A percentile compares a stretch with the other conserved stretches of the same genome.
Conservation (phyloP, 2,888 invertebrate species). For the Yponomeuta malinellus region DNA sequence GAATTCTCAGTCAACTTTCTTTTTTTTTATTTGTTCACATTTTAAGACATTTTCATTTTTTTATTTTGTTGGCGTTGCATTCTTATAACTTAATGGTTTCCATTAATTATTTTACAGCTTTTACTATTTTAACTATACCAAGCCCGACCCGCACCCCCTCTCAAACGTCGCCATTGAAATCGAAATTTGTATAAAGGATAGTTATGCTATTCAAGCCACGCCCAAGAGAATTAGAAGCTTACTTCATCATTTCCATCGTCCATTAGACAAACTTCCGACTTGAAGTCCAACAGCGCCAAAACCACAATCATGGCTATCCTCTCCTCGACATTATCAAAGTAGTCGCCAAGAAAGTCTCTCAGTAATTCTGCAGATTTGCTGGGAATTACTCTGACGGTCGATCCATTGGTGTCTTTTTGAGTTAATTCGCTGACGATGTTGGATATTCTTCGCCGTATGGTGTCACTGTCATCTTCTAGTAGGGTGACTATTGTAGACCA, state of each 20-base stretch:
- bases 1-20: not conserved
- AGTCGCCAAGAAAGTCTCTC: conserved; percentile 20
- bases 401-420: not conserved
- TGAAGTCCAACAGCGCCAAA: conserved; percentile 51
- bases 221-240: not conserved
- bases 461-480: conserved; percentile 71
- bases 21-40: too few relatives aligned
- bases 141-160: too few relatives aligned
- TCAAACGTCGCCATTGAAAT: too few relatives aligned
- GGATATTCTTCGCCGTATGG: conserved; percentile 44
- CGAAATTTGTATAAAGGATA: too few relatives aligned
- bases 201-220: too few relatives aligned
- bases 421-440: conserved; percentile 20
- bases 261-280: conserved; percentile 40
- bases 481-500: conserved; percentile 58
- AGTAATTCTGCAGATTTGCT: conserved; percentile 27
- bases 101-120: too few relatives aligned
- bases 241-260: conserved; percentile 52
- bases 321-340: conserved; percentile 18
- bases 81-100: too few relatives aligned
- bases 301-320: conserved; percentile 29
- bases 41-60: too few relatives aligned
- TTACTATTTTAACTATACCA: too few relatives aligned
- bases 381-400: conserved; percentile 21
- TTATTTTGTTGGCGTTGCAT: too few relatives aligned